A percentile compares a stretch with the other conserved stretches of the same genome.
Evolutionary conservation across 2,113 vertebrate genomes (phyloP).

Genomic region (zebrafish (Danio rerio)): DNA sequence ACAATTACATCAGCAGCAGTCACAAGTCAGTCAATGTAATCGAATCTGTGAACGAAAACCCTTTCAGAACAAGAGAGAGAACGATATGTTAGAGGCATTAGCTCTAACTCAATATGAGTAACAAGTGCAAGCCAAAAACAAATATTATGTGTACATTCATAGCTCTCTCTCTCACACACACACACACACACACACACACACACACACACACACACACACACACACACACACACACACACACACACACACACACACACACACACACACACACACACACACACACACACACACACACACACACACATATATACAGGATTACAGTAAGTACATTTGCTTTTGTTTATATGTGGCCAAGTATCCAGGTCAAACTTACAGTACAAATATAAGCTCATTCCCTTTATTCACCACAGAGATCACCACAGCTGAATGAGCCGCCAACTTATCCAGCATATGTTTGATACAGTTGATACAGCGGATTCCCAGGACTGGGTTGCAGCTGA

Average conservation of each 20-base stretch:
- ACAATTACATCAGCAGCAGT: slow-evolving; percentile 23
- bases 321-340: neutral
- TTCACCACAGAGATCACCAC: too few relatives aligned
- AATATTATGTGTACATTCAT: slow-evolving; percentile 7
- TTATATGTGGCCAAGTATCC: too few relatives aligned
- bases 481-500: too few relatives aligned
- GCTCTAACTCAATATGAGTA: slow-evolving; percentile 13
- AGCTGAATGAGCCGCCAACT: too few relatives aligned
- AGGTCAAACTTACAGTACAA: too few relatives aligned
- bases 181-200: too few relatives aligned
- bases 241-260: neutral
- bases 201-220: neutral
- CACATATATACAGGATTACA: too few relatives aligned
- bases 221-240: neutral
- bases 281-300: too few relatives aligned
- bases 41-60: neutral
- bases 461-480: too few relatives aligned
- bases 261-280: neutral
- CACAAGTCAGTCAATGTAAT: slow-evolving; percentile 35
- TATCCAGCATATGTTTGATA: too few relatives aligned
- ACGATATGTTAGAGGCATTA: slow-evolving; percentile 11
- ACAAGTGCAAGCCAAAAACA: slow-evolving; percentile 8
- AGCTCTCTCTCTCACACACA: neutral
- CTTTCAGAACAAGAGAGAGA: slow-evolving; percentile 6
- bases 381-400: too few relatives aligned